phyloP scores from a whole-genome alignment of 23 tunicate species.

The Trididemnum miniatum region DNA sequence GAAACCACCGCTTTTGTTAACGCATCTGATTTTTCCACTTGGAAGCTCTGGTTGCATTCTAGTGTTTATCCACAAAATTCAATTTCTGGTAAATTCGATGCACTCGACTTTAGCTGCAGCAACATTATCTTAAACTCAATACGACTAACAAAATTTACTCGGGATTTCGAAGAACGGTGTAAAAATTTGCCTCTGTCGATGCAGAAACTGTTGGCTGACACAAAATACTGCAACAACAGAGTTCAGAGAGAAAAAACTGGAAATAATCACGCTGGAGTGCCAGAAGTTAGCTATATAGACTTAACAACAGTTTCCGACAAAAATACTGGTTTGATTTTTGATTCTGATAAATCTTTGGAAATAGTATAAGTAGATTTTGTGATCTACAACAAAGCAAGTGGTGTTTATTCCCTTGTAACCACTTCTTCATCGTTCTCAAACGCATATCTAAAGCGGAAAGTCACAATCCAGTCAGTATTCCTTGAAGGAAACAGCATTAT shows the following conservation, averaged over 20 bases:
- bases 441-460: neutral
- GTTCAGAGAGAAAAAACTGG: too few relatives aligned
- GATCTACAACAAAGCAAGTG: neutral
- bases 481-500: neutral
- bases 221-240: constrained; percentile 13
- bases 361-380: constrained; percentile 6
- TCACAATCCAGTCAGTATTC: neutral
- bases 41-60: constrained; percentile 68
- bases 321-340: too few relatives aligned
- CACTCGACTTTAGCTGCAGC: neutral
- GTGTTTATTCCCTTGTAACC: neutral
- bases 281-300: too few relatives aligned
- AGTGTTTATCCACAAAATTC: neutral
- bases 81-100: neutral
- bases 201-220: constrained; percentile 16
- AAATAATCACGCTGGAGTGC: too few relatives aligned
- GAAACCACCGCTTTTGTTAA: constrained; percentile 8
- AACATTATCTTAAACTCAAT: constrained; percentile 11
- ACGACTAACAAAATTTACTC: neutral
- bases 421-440: neutral
- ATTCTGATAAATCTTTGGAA: neutral
- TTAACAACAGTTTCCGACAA: too few relatives aligned
- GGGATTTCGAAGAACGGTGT: neutral
- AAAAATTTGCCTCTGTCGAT: constrained; percentile 5
- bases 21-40: neutral